These are phyloP conservation scores for Tragulus kanchil DNA, from an alignment of 2,113 vertebrate genomes.

Conservation along the genomic window DNA sequence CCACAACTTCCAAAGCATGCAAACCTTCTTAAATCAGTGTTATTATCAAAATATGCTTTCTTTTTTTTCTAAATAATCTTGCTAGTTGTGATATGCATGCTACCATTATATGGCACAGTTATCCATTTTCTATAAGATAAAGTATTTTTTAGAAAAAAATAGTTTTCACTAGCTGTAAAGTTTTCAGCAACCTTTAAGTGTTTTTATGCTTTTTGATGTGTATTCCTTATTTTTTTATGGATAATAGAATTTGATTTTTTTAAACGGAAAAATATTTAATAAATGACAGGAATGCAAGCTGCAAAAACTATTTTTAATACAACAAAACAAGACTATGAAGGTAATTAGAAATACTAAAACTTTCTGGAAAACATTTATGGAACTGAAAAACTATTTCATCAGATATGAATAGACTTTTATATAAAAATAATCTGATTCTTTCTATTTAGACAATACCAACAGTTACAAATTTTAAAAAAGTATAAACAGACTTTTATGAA, in stretches of 20 bases:
- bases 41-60: neutral
- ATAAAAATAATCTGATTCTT: neutral
- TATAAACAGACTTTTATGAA: conserved; percentile 34
- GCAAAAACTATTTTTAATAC: neutral
- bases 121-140: conserved; percentile 1
- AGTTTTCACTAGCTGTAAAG: neutral
- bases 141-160: neutral
- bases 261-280: neutral
- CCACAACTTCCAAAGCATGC: neutral
- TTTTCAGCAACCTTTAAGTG: neutral
- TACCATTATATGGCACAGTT: neutral
- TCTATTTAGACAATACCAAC: neutral
- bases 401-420: neutral
- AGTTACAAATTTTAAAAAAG: conserved; percentile 32
- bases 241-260: conserved; percentile 11
- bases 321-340: neutral
- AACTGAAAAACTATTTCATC: conserved; percentile 12
- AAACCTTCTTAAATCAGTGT: neutral
- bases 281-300: neutral
- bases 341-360: neutral
- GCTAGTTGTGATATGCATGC: neutral
- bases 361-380: conserved; percentile 38
- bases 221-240: neutral
- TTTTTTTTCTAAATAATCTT: neutral
- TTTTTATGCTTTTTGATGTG: neutral